Percentiles rank a stretch among this genome's conserved stretches.
Evolutionary conservation across 2,113 vertebrate species (phyloP).

Genomic region (Oxyura jamaicensis): DNA sequence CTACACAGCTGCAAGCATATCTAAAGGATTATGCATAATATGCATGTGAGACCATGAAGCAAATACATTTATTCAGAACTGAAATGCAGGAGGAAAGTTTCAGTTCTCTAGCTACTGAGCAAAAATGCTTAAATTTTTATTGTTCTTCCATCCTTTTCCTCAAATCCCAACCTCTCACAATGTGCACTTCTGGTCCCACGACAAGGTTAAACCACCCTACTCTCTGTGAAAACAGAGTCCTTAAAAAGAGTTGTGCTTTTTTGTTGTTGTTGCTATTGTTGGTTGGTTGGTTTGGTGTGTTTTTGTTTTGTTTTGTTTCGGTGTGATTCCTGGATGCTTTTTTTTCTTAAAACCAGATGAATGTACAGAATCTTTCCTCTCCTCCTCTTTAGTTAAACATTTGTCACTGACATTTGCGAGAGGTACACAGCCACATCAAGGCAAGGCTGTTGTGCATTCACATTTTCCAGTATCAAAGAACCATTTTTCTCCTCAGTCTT

Average conservation of each 20-base stretch:
- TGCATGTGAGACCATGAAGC: conserved; percentile 47
- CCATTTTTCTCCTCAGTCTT: background rate
- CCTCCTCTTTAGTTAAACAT: background rate
- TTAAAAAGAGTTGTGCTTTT: background rate
- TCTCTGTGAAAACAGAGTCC: background rate
- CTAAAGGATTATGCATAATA: conserved; percentile 91
- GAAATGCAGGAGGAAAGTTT: conserved; percentile 50
- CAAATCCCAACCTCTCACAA: background rate
- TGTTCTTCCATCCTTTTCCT: conserved; percentile 8
- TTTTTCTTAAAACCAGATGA: background rate
- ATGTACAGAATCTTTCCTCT: background rate
- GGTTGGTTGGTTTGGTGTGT: too few relatives aligned
- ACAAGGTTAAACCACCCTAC: conserved; percentile 20
- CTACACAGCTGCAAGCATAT: conserved; percentile 91
- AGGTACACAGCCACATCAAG: background rate
- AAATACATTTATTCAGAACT: conserved; percentile 52
- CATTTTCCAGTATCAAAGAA: background rate
- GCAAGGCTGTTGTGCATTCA: background rate
- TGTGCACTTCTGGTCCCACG: conserved; percentile 23
- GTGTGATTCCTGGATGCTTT: background rate
- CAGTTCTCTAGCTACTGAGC: conserved; percentile 37
- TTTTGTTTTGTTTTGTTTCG: background rate
- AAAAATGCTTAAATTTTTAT: conserved; percentile 57
- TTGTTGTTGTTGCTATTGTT: background rate
- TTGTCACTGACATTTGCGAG: background rate